phyloP scores from a whole-genome alignment of 2,888 invertebrate genomes.

The Vannuccia rotundouncinata region DNA sequence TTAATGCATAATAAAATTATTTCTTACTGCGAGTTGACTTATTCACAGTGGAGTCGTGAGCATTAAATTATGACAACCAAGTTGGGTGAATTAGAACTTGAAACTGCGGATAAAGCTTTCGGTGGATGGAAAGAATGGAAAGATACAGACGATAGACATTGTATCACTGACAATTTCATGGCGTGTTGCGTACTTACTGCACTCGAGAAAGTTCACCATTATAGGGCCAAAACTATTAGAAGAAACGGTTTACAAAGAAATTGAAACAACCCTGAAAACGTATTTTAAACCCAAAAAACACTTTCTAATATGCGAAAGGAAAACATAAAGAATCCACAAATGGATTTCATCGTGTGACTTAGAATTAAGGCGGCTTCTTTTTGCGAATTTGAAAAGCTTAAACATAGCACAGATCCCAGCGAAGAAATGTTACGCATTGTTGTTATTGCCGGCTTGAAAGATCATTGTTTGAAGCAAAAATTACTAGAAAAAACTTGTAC shows the following conservation, averaged over 20 bases:
- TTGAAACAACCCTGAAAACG: conserved; percentile 19
- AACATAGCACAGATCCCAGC: conserved; percentile 17
- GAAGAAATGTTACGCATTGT: conserved; percentile 16
- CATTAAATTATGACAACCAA: conserved; percentile 23
- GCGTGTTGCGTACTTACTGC: not conserved
- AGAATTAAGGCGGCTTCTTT: not conserved
- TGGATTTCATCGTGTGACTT: not conserved
- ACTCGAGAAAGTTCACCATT: not conserved
- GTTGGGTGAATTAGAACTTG: conserved; percentile 16
- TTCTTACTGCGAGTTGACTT: not conserved
- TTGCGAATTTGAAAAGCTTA: not conserved
- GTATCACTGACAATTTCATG: not conserved
- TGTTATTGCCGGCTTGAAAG: conserved; percentile 3
- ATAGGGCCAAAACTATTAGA: not conserved
- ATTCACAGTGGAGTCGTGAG: conserved; percentile 15
- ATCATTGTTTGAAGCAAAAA: conserved; percentile 5
- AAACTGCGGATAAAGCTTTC: not conserved
- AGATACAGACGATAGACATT: not conserved
- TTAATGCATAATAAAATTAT: conserved; percentile 10
- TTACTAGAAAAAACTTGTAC: conserved; percentile 10
- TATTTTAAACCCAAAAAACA: conserved; percentile 15
- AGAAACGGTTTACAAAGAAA: conserved; percentile 15
- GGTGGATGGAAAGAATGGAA: no score
- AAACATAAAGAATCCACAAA: no score
- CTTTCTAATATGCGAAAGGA: not conserved